Base-by-base conservation (phyloP, 35 echinoderm and acorn worm genomes). In the Anneissia japonica region DNA sequence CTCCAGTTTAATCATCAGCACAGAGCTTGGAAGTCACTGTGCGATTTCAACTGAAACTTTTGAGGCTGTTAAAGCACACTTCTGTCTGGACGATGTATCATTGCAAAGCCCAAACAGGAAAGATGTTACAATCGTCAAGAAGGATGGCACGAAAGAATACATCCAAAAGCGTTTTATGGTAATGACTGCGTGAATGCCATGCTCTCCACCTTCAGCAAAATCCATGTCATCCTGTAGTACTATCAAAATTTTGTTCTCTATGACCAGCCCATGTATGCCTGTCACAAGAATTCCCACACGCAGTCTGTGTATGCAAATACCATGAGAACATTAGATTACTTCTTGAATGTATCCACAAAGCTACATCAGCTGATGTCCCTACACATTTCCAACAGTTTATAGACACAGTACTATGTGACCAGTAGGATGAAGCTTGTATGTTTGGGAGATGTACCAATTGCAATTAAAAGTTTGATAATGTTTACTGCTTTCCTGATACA, bases 101-200 rank as follows among this genome's bases (percentile, higher is more conserved):
- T 81, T 10, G 79, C 79, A 81, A 35, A 81, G 79, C 37, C 79
- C 79, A 10, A 81, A 81, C 26, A 10, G 79, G 10, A 81, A 81
- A 81, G 79, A 81, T 81, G 79, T 81, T 3, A 10, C 31, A n/a
- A 81, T 34, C 3, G 11, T 38, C 10, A 37, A 41, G 30, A 7
- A 81, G 36, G 32, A 81, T 55, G 82, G 82, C n/a, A 45, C 14
- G 12, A 84, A 64, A 29, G 46, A 84, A 40, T 30, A 77, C 84
- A 77, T 37, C 13, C 84, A 87, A 39, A 87, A 87, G 26, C 30
- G 85, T 2, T 87, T 87, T 75, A 36, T 80, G 34, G 35, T 87
- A 3, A 76, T 87, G 26, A 87, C 85, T 87, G 35, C 77, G 38
- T 4, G 85, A 87, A 32, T 79, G 72, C 37, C 34, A 78, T 78